Evolutionary conservation across 2,113 vertebrate species (phyloP).

Genomic region (Clarias macrocephalus): DNA sequence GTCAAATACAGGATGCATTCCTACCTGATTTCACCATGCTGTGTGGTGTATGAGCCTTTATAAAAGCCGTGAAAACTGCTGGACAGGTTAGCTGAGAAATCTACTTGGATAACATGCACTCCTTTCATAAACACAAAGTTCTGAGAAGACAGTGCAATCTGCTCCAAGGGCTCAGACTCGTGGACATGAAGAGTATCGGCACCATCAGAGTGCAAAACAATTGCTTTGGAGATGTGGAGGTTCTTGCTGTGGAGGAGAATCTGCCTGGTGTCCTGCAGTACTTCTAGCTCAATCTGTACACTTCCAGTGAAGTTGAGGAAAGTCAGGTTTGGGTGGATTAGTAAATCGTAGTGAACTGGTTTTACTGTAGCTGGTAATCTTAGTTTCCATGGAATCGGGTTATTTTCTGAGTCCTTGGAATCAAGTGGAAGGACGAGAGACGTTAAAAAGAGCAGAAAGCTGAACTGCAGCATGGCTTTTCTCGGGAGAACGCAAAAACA

Average conservation of each 20-base stretch:
- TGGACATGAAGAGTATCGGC: conserved; percentile 59
- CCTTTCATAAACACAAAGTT: conserved; percentile 64
- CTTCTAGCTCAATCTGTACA: conserved; percentile 70
- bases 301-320: conserved; percentile 75
- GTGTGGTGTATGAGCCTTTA: conserved; percentile 84
- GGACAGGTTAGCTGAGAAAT: conserved; percentile 81
- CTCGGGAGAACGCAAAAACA: not conserved
- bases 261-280: conserved; percentile 65
- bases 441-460: not conserved
- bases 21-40: conserved; percentile 81
- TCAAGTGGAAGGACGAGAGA: not conserved
- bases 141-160: conserved; percentile 75
- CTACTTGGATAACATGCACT: conserved; percentile 73
- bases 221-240: conserved; percentile 69
- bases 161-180: conserved; percentile 72
- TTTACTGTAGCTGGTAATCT: conserved; percentile 75
- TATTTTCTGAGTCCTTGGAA: not conserved
- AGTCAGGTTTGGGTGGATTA: conserved; percentile 86
- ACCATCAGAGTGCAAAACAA: conserved; percentile 60
- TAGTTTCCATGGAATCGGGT: conserved; percentile 72
- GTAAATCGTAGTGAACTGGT: conserved; percentile 80
- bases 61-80: conserved; percentile 85
- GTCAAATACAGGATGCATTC: not conserved
- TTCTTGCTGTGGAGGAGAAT: conserved; percentile 81
- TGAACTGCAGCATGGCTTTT: not conserved